Evolutionary conservation across 2,113 vertebrate genomes (phyloP).

Genomic region (Axis porcinus): DNA sequence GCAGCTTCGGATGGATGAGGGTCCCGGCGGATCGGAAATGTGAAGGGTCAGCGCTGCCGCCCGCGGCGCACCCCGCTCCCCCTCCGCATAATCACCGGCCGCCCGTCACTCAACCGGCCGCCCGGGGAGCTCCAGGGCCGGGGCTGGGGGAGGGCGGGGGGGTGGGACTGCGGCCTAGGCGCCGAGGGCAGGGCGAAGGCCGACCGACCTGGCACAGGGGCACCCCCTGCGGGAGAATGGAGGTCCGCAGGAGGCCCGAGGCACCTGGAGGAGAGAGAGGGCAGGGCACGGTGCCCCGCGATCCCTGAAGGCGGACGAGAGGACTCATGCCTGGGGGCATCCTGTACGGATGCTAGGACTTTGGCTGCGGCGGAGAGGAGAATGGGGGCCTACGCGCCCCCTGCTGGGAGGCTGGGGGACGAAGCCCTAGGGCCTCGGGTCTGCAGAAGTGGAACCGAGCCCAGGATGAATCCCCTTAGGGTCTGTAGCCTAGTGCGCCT

Average conservation of each 20-base stretch:
- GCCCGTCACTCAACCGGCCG: constrained; percentile 66
- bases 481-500: background rate
- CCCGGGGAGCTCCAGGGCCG: constrained; percentile 10
- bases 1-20: constrained; percentile 78
- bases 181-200: background rate
- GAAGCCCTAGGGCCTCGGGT: background rate
- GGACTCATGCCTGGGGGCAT: background rate
- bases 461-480: background rate
- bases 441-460: background rate
- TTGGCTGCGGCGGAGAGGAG: background rate
- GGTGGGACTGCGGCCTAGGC: constrained; percentile 13
- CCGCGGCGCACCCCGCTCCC: constrained; percentile 61
- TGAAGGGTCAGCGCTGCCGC: constrained; percentile 72
- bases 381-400: background rate
- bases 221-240: background rate
- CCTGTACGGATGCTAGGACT: background rate
- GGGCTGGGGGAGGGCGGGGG: constrained; percentile 30
- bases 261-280: background rate
- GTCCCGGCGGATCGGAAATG: constrained; percentile 75
- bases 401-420: background rate
- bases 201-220: background rate
- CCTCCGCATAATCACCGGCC: constrained; percentile 62
- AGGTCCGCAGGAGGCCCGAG: background rate
- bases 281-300: background rate
- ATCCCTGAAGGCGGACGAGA: background rate